phyloP scores from a whole-genome alignment of 1,140 invertebrate genomes.

The Caerostris extrusa region DNA sequence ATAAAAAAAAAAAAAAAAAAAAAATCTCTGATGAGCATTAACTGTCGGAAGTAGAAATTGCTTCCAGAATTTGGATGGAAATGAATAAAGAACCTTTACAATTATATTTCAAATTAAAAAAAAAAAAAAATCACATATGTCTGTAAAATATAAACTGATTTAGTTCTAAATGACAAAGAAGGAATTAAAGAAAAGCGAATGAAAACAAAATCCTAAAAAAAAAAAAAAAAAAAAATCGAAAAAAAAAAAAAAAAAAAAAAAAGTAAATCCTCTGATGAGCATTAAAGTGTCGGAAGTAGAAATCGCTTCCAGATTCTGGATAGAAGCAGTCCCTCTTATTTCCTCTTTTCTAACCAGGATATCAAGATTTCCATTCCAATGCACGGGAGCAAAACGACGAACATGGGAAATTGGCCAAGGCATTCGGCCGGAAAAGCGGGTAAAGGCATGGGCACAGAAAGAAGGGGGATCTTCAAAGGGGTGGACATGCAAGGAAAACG shows the following conservation, averaged over 20 bases:
- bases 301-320: neutral
- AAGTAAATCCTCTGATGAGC: neutral
- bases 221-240: too few relatives aligned
- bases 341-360: neutral
- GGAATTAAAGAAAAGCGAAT: neutral
- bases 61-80: too few relatives aligned
- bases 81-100: too few relatives aligned
- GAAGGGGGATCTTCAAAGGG: neutral
- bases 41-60: too few relatives aligned
- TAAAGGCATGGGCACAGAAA: neutral
- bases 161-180: neutral
- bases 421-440: slow-evolving; percentile 14
- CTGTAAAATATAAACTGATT: neutral
- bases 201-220: neutral
- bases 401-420: slow-evolving; percentile 20
- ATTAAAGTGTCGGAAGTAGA: neutral
- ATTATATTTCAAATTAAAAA: too few relatives aligned
- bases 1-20: too few relatives aligned
- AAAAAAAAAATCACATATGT: too few relatives aligned
- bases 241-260: neutral
- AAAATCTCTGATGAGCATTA: too few relatives aligned
- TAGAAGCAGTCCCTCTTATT: neutral
- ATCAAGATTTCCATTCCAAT: slow-evolving; percentile 1
- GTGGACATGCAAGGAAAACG: neutral
- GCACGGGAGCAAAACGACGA: slow-evolving; percentile 2